These are phyloP conservation scores for Sturnira hondurensis DNA, from an alignment of 2,113 vertebrate genomes.

Conservation along the genomic window DNA sequence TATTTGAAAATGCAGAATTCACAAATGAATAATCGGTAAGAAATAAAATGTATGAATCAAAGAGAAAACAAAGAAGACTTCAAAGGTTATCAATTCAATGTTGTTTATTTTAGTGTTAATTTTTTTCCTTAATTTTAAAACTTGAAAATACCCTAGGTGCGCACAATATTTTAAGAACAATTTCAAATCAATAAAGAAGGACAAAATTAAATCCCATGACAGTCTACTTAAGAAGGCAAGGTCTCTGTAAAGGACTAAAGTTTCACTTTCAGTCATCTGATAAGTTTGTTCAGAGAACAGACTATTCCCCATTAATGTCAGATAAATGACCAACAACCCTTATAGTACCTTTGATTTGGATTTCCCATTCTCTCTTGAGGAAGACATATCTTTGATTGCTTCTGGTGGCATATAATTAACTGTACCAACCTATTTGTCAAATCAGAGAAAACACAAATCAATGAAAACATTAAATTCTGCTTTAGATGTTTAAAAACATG, in stretches of 20 bases:
- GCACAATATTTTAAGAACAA: neutral
- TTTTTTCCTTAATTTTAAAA: constrained; percentile 9
- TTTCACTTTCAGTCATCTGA: neutral
- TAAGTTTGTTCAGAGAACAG: neutral
- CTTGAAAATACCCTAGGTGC: neutral
- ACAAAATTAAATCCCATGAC: neutral
- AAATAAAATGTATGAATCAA: neutral
- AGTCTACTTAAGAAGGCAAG: neutral
- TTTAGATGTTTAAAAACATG: neutral
- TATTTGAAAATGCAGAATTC: neutral
- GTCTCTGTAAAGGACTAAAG: neutral
- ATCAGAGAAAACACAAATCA: constrained; percentile 48
- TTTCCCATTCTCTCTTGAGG: constrained; percentile 88
- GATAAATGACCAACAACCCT: neutral
- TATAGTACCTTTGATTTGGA: constrained; percentile 90
- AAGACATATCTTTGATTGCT: constrained; percentile 94
- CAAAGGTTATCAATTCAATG: neutral
- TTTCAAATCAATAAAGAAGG: neutral
- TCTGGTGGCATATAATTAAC: constrained; percentile 99
- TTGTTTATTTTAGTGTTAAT: neutral
- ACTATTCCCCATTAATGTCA: neutral
- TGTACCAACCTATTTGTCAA: constrained; percentile 89
- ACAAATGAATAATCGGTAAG: neutral
- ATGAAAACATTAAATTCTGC: constrained; percentile 17
- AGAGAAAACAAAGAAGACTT: neutral